phyloP scores from a whole-genome alignment of 2,797 vertebrate species.

The Microtus agrestis region DNA sequence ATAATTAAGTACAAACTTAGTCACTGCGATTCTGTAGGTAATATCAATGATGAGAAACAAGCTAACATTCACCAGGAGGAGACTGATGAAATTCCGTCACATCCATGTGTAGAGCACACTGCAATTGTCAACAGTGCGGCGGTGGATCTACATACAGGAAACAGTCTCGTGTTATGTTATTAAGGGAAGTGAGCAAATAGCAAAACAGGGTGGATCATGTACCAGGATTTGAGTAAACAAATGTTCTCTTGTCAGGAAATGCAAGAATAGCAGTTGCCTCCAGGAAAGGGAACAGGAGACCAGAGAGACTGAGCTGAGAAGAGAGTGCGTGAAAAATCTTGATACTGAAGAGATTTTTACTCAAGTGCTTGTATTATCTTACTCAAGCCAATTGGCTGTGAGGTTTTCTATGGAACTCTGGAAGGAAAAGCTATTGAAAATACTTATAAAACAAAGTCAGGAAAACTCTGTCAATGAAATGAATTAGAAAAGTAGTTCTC shows the following conservation, averaged over 20 bases:
- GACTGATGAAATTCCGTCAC: not conserved
- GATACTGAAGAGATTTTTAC: conserved; percentile 3
- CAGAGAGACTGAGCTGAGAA: not conserved
- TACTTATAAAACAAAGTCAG: not conserved
- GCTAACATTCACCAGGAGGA: not conserved
- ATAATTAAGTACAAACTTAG: conserved; percentile 20
- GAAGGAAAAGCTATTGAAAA: conserved; percentile 13
- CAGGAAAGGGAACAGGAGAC: not conserved
- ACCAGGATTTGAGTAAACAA: not conserved
- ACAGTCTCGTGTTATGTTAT: not conserved
- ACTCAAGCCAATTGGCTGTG: not conserved
- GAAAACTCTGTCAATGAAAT: not conserved
- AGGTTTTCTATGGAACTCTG: not conserved
- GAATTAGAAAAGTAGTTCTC: conserved; percentile 41
- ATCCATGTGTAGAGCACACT: not conserved
- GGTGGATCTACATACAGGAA: not conserved
- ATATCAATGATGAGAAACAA: conserved; percentile 20
- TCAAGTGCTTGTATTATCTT: conserved; percentile 29
- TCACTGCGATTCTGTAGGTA: not conserved
- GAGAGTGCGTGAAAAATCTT: not conserved
- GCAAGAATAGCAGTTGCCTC: not conserved
- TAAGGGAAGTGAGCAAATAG: not conserved
- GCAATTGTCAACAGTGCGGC: not conserved
- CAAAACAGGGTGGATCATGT: not conserved
- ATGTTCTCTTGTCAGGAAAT: conserved; percentile 32